Base-by-base conservation (phyloP, 2,888 invertebrate genomes). In the Subacronicta megacephala region DNA sequence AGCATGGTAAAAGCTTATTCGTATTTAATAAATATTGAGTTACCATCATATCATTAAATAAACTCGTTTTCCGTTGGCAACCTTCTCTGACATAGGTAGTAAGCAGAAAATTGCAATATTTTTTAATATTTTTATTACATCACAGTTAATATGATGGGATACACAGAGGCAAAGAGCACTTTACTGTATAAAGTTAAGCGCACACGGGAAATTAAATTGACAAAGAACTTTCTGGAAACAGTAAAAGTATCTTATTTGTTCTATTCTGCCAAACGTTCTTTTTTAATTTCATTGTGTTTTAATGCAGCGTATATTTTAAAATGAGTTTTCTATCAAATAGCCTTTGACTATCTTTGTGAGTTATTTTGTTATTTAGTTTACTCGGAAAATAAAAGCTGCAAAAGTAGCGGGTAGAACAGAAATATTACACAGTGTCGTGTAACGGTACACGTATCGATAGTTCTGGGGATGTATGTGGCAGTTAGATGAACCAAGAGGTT, bases 401-500 rank as follows among this genome's bases (percentile, higher is more conserved):
- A 38, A 38, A 17, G 12, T 33, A 42, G 15, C 37, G 15, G 33
- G 45, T 45, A 40, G 46, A 71, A 53, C 41, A 41, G 35, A 47
- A n/a, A n/a, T 40, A 20, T 23, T 40, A 33, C 17, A 37, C 51
- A 36, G 37, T 36, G 40, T 52, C 52, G 36, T 42, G 47, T 26
- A 49, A 17, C 26, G 13, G 35, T 49, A 52, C 59, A 66, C 59
- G 56, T 66, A 66, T 71, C 75, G 62, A 74, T 66, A 66, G 62
- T 52, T 66, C 56, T 46, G 23, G 52, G 56, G 54, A 74, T 74
- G 77, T 72, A 75, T 78, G 78, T 78, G 77, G 73, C 78, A 77
- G 78, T 83, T 80, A 82, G 78, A 82, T 74, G 79, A 77, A 78
- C 78, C 79, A 74, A 71, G 71, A 80, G 82, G 82, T 83, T 78